Base-by-base conservation (phyloP, 2,113 vertebrate species). In the Myxocyprinus asiaticus region DNA sequence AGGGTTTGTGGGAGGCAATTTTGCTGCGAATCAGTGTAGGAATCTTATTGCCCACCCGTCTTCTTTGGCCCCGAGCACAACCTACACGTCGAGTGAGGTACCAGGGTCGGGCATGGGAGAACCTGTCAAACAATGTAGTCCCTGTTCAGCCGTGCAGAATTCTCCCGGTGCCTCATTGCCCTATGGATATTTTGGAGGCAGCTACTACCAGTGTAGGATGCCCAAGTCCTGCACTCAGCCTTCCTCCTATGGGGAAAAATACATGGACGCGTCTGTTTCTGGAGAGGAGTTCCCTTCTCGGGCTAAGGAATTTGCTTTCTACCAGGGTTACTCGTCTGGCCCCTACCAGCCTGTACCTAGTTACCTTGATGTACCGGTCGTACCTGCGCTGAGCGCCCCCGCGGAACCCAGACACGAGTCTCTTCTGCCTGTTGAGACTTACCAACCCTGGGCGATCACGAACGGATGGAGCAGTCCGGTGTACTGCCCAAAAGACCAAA, bases 301-400 rank as follows among this genome's bases (percentile, higher is more conserved):
- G 84, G 95, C 97, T 4, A 99, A 99, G 90, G 98, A 99, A 85
- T 98, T 98, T 87, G 96, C 97, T 47, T 99, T 99, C 89, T 99
- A 99, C 85, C 98, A 97, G 87, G 95, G 97, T 80, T 99, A 99
- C 84, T 94, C 96, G 1, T 91, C 96, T 3, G 94, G 91, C 77
- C 96, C 96, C 51, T 99, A 98, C 89, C 98, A 99, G 85, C 93
- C 95, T 7, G 95, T 99, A 59, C 95, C 97, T 10, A 93, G 97
- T 77, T 99, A 99, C 87, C 85, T 99, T 93, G 98, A 99, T 87
- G 94, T 99, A 85, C 97, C 98, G 0, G 97, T 97, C 59, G 96
- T 97, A 43, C 96, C 98, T 45, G 93, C 95, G 65, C 92, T 97
- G 73, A 96, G 94, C 70, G 94, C 94, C 8, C 94, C 96, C 4